Evolutionary conservation across 1,140 invertebrate genomes (phyloP).

Genomic region (Kradibia gibbosae): DNA sequence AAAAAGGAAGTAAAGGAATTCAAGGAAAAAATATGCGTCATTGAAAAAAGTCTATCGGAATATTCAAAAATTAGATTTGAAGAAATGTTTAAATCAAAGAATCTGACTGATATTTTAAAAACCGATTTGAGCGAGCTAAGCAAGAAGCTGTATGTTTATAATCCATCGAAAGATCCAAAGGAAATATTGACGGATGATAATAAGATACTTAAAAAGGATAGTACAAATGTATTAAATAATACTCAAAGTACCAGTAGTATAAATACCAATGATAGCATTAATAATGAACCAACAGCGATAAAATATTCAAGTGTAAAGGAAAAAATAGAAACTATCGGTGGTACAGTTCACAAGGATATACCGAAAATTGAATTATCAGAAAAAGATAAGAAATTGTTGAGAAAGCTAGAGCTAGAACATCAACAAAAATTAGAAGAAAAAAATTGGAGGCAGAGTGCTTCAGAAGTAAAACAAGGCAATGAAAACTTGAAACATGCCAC

Average conservation of each 20-base stretch:
- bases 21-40: constrained; percentile 59
- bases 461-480: constrained; percentile 32
- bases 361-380: constrained; percentile 67
- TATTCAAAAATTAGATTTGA: constrained; percentile 60
- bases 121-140: constrained; percentile 31
- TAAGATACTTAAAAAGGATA: background rate
- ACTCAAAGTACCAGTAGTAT: background rate
- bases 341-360: constrained; percentile 55
- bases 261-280: constrained; percentile 25
- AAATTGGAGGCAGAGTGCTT: background rate
- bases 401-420: constrained; percentile 67
- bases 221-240: background rate
- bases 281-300: constrained; percentile 45
- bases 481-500: constrained; percentile 22
- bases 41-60: constrained; percentile 64
- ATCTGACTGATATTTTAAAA: constrained; percentile 42
- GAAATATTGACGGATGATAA: constrained; percentile 54
- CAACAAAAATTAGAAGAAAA: constrained; percentile 61
- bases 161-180: constrained; percentile 67
- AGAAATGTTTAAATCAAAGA: constrained; percentile 53
- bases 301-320: constrained; percentile 69
- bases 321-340: constrained; percentile 67
- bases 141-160: constrained; percentile 60
- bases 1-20: constrained; percentile 60
- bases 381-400: constrained; percentile 67